These are phyloP conservation scores for Palythoa caribaeorum DNA, from an alignment of 92 coral and sea anemone species.

Conservation along the genomic window DNA sequence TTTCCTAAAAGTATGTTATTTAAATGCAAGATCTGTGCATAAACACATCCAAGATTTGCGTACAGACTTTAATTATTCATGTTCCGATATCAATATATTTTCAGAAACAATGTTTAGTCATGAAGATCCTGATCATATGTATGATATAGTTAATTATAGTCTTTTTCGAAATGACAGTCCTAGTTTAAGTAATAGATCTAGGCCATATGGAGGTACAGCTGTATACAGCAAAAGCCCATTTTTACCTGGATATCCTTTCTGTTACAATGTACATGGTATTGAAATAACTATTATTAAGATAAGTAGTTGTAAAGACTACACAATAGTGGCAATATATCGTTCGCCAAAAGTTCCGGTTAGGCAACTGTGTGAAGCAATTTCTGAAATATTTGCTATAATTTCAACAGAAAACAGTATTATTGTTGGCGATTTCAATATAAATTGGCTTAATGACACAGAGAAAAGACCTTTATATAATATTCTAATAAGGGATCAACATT, in stretches of 20 bases:
- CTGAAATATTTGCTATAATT: slow-evolving; percentile 25
- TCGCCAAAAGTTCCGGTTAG: slow-evolving; percentile 39
- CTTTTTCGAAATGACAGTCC: slow-evolving; percentile 20
- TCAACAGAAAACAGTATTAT: slow-evolving; percentile 19
- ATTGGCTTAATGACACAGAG: slow-evolving; percentile 30
- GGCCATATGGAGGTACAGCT: slow-evolving; percentile 61
- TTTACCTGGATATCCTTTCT: slow-evolving; percentile 52
- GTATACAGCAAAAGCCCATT: slow-evolving; percentile 51
- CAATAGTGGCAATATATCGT: slow-evolving; percentile 41
- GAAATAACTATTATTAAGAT: slow-evolving; percentile 48
- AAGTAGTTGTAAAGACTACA: slow-evolving; percentile 9
- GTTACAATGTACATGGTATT: slow-evolving; percentile 62
- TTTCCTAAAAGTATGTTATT: slow-evolving; percentile 56
- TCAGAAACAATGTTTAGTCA: slow-evolving; percentile 50
- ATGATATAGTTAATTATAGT: slow-evolving; percentile 29
- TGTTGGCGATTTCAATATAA: slow-evolving; percentile 46
- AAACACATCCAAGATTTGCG: slow-evolving; percentile 61
- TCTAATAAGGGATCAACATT: slow-evolving; percentile 20
- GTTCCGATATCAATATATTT: slow-evolving; percentile 57
- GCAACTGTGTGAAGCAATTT: slow-evolving; percentile 37
- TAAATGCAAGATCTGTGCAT: slow-evolving; percentile 60
- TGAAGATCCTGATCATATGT: slow-evolving; percentile 59
- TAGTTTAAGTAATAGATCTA: not conserved
- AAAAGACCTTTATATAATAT: slow-evolving; percentile 29
- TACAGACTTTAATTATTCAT: slow-evolving; percentile 55